phyloP scores from a whole-genome alignment of 2,888 invertebrate species.

The Beris chalybata region DNA sequence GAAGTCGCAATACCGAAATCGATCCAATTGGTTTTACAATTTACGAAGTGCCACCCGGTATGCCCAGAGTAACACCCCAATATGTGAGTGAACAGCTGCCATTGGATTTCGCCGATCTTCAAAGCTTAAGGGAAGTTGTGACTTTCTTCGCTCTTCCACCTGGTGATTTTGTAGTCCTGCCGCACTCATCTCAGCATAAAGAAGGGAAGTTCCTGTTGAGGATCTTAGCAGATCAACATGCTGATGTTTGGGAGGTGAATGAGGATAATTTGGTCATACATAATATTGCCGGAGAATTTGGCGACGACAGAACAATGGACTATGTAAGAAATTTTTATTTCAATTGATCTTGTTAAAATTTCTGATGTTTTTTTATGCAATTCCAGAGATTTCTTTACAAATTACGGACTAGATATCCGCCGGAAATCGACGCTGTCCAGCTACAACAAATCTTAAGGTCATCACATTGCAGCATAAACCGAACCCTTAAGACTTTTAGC shows the following conservation, averaged over 20 bases:
- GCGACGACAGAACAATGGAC: slow-evolving; percentile 60
- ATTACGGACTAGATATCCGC: slow-evolving; percentile 58
- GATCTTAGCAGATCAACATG: slow-evolving; percentile 71
- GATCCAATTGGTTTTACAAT: slow-evolving; percentile 72
- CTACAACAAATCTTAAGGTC: slow-evolving; percentile 63
- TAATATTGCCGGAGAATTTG: slow-evolving; percentile 64
- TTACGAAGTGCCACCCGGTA: slow-evolving; percentile 67
- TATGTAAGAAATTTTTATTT: slow-evolving; percentile 55
- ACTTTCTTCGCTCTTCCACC: slow-evolving; percentile 74
- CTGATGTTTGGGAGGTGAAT: slow-evolving; percentile 77
- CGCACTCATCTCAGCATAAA: slow-evolving; percentile 68
- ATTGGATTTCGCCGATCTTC: slow-evolving; percentile 41
- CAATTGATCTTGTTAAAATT: neutral
- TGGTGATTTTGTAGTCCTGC: slow-evolving; percentile 74
- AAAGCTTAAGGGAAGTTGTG: slow-evolving; percentile 65
- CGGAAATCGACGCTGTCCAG: slow-evolving; percentile 64
- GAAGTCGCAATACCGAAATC: slow-evolving; percentile 54
- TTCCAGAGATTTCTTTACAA: slow-evolving; percentile 41
- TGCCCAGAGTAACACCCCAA: slow-evolving; percentile 63
- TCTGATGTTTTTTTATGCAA: neutral
- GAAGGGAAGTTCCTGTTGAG: slow-evolving; percentile 72
- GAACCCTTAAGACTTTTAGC: slow-evolving; percentile 44
- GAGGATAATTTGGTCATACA: slow-evolving; percentile 73
- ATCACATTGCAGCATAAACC: slow-evolving; percentile 60
- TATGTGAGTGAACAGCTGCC: slow-evolving; percentile 61